Evolutionary conservation across 2,797 vertebrate species (phyloP), one percentile per base, ranked within the genome.

Genomic region (Apodemus agrarius): DNA sequence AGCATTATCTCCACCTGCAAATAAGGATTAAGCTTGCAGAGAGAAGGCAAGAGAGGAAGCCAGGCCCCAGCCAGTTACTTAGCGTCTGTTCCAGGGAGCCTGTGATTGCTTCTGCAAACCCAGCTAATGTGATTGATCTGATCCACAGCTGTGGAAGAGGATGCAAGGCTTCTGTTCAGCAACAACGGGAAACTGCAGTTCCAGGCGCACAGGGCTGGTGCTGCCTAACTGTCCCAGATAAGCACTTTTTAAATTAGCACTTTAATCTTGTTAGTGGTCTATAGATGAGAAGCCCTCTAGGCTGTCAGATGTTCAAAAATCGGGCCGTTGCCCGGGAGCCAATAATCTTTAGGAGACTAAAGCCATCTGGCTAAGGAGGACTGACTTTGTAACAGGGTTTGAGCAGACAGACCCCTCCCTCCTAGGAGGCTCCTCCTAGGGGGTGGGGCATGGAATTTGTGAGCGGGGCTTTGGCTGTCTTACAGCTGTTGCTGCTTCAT

Each of bases 211-310:
- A 31, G 61, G 91, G 63, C 86, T n/a, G 74, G 37, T 37, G 79
- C 89, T 87, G 84, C 91, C 75, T 61, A 37, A 95, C 80, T 61
- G 43, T 84, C 94, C 75, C 63, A 81, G 80, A 88, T 85, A 94
- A 97, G 97, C 91, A 67, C 83, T 91, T 97, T 95, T 81, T 49
- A 96, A 95, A 96, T 90, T n/a, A 97, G 96, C 96, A 90, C 72
- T 96, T 96, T 82, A 79, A 85, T 96, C 94, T 89, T 61, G 93
- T 93, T 96, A 91, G 95, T 78, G 86, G 96, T 90, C 96, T 97
- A 78, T 91, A 92, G 84, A 96, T 72, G 94, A 94, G 96, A 97
- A 67, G 57, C 91, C 91, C 93, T 95, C 91, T 31, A 78, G 43
- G 96, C 94, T 94, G 95, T 94, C 96, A 94, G 91, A 95, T 90